Percentiles rank a stretch among this genome's conserved stretches.
Conservation (phyloP, 2,888 invertebrate genomes). For the Lithophane socia region DNA sequence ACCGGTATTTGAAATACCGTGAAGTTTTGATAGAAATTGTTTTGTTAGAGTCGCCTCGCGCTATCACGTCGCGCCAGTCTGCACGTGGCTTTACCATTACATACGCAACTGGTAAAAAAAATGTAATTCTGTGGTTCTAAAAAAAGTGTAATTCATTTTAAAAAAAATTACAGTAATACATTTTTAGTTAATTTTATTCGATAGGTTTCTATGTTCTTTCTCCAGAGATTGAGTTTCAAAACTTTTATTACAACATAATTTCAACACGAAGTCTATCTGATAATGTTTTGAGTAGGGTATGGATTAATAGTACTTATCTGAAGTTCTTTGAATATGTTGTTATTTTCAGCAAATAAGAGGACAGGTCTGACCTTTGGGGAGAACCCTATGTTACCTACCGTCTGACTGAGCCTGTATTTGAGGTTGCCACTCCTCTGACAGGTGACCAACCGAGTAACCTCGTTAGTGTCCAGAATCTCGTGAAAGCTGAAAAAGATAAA, state of each 20-base stretch:
- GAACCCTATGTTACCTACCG: neutral
- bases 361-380: neutral
- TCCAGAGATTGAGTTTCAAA: slow-evolving; percentile 33
- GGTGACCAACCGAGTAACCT: no score
- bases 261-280: slow-evolving; percentile 14
- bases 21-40: no score
- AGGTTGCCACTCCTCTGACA: neutral
- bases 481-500: no score
- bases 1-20: no score
- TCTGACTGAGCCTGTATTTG: neutral
- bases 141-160: neutral
- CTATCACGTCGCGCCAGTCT: no score
- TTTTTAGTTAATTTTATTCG: neutral
- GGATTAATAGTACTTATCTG: slow-evolving; percentile 4
- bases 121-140: neutral
- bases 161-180: neutral
- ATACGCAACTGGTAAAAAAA: neutral
- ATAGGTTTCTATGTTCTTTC: slow-evolving; percentile 6
- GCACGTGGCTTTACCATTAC: no score
- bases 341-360: slow-evolving; percentile 3
- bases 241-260: slow-evolving; percentile 21
- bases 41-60: no score
- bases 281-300: slow-evolving; percentile 37
- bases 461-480: no score
- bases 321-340: slow-evolving; percentile 21